Evolutionary conservation across 2,888 invertebrate species (phyloP).

Genomic region (Epinotia demarniana): DNA sequence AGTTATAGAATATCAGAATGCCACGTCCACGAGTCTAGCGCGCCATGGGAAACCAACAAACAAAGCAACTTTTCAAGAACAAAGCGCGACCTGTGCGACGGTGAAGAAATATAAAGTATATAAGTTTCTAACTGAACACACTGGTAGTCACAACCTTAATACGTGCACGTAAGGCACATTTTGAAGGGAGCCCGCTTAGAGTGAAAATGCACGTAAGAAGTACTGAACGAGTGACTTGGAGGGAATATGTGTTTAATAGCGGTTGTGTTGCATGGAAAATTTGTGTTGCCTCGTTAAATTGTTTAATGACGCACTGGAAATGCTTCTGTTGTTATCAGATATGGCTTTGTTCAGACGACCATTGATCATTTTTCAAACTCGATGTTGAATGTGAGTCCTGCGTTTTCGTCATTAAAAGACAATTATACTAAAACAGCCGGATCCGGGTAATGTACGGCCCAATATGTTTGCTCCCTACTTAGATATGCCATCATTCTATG

Average conservation of each 20-base stretch:
- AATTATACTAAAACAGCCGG: no score
- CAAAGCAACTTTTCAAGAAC: slow-evolving; percentile 69
- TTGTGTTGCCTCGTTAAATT: slow-evolving; percentile 19
- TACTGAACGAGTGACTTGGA: slow-evolving; percentile 56
- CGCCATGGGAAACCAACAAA: slow-evolving; percentile 62
- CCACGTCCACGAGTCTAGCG: slow-evolving; percentile 57
- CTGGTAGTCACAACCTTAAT: background rate
- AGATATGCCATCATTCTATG: no score
- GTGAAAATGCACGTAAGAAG: slow-evolving; percentile 40
- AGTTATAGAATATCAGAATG: slow-evolving; percentile 63
- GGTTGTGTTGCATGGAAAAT: slow-evolving; percentile 32
- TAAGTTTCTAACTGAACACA: slow-evolving; percentile 28
- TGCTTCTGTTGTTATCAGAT: background rate
- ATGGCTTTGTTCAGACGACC: no score
- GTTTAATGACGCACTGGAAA: background rate
- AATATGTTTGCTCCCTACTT: no score
- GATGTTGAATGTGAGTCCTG: no score
- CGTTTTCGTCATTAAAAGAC: no score
- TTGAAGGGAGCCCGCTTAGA: background rate
- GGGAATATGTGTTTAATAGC: slow-evolving; percentile 59
- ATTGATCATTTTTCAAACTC: no score
- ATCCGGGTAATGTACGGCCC: no score
- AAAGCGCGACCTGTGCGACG: slow-evolving; percentile 63
- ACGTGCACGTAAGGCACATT: background rate
- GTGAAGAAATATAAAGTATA: slow-evolving; percentile 61